Evolutionary conservation across 2,113 vertebrate species (phyloP), one percentile per base, ranked within the genome.

Genomic region (Cebus imitator): DNA sequence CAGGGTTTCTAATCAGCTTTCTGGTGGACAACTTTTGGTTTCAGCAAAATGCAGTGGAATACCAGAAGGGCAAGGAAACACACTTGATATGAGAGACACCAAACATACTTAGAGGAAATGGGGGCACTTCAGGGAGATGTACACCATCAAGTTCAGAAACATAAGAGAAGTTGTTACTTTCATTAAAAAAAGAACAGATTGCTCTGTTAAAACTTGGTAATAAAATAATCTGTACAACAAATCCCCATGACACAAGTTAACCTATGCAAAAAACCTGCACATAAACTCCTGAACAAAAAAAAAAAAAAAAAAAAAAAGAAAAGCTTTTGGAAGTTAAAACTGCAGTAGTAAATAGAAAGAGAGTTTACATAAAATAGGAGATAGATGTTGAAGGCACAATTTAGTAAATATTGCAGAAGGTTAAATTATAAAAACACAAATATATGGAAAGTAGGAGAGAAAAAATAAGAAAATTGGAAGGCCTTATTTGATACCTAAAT

Each of bases 261-360:
- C n/a, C n/a, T n/a, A n/a, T n/a, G n/a, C n/a, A n/a, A n/a, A n/a
- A n/a, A n/a, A n/a, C n/a, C n/a, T n/a, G n/a, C n/a, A n/a, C n/a
- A n/a, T n/a, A n/a, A n/a, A n/a, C n/a, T n/a, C n/a, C n/a, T n/a
- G n/a, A n/a, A n/a, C n/a, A 45, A 85, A 80, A 79, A 80, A 13
- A 25, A 84, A 66, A 64, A 78, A 23, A 90, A 78, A 23, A 79
- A 76, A 37, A 23, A 48, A 48, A 81, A 88, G 68, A 37, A 35
- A 81, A 25, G 10, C 35, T 88, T 92, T 92, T 90, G 45, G 37
- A 81, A 95, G 84, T 90, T 87, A 61, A 73, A 93, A 80, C 81
- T 86, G 61, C 81, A 25, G 37, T 73, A 61, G 16, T 10, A 78
- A 76, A 75, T 75, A 37, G 7, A 5, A 93, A 89, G n/a, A n/a